Conservation (phyloP, 2,797 vertebrate genomes). For the Hirundo rustica region DNA sequence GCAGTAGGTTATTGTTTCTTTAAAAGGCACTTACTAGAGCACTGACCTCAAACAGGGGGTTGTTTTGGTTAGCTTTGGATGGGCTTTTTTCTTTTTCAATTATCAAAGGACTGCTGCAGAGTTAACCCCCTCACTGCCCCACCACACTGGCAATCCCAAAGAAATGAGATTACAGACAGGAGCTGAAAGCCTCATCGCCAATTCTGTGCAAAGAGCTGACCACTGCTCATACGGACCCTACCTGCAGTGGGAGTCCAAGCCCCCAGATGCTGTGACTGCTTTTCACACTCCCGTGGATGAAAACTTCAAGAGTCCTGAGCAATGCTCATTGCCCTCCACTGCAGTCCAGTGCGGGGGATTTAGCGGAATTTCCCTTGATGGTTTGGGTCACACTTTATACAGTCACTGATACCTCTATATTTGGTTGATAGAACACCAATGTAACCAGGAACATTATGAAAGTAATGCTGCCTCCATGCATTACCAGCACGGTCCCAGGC, state of each 20-base stretch:
- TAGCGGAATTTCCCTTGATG: background rate
- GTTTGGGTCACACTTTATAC: background rate
- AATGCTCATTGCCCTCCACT: background rate
- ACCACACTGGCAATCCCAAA: background rate
- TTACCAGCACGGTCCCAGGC: background rate
- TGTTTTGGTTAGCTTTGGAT: background rate
- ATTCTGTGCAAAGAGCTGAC: background rate
- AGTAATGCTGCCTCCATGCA: background rate
- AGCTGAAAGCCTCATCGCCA: background rate
- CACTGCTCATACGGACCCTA: background rate
- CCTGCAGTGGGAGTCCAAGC: background rate
- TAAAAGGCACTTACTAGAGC: slow-evolving; percentile 14
- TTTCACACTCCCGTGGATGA: background rate
- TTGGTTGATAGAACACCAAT: background rate
- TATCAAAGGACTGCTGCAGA: background rate
- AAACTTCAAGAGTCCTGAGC: background rate
- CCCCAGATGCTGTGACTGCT: background rate
- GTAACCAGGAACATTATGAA: background rate
- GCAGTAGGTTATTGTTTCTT: slow-evolving; percentile 40
- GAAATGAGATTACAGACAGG: background rate
- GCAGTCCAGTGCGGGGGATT: background rate
- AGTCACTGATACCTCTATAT: background rate
- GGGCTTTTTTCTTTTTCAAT: background rate
- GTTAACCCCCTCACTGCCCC: background rate
- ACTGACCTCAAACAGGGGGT: background rate